Evolutionary conservation across 1,140 invertebrate genomes (phyloP), one percentile per base, ranked within the genome.

Genomic region (Radopholus similis): DNA sequence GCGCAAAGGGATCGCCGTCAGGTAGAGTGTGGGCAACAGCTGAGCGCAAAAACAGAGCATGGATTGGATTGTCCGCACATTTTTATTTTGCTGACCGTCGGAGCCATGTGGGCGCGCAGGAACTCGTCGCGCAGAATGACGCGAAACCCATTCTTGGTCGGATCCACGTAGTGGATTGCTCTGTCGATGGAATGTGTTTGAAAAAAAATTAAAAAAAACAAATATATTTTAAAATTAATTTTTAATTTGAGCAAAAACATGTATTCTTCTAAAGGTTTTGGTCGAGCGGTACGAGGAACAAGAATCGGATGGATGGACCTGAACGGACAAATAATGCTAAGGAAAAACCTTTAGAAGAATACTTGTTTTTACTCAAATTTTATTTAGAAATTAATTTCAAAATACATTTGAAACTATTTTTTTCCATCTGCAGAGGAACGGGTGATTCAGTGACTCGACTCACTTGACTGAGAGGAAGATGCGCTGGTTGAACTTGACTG

Each of bases 81-180:
- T n/a, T n/a, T n/a, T n/a, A n/a, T n/a, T n/a, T n/a, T n/a, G n/a
- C n/a, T n/a, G n/a, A n/a, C n/a, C n/a, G n/a, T 77, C 11, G 74
- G 74, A 5, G 70, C 35, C 44, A 75, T 44, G 49, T 77, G 71
- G 21, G 66, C 35, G 35, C 68, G 72, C 21, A 75, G 15, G 40
- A 75, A 75, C 18, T 77, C 74, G 26, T 75, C 73, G 26, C 60
- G 58, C 5, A 75, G 56, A 18, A 75, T 58, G 9, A 75, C 57
- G 4, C 74, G 42, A 58, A 75, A 75, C 13, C 73, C 73, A 42
- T 9, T 53, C 37, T 74, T 75, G 13, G 74, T 77, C 37, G 73
- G 75, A 28, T 75, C 73, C 4, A 75, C 75, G 32, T 77, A 66
- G 42, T 75, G 57, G 23, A 75, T 77, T 4, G 73, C 73, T 69